Percentiles rank a stretch among this genome's conserved stretches.
phyloP scores from a whole-genome alignment of 2,113 vertebrate species.

The Catharus bicknelli region DNA sequence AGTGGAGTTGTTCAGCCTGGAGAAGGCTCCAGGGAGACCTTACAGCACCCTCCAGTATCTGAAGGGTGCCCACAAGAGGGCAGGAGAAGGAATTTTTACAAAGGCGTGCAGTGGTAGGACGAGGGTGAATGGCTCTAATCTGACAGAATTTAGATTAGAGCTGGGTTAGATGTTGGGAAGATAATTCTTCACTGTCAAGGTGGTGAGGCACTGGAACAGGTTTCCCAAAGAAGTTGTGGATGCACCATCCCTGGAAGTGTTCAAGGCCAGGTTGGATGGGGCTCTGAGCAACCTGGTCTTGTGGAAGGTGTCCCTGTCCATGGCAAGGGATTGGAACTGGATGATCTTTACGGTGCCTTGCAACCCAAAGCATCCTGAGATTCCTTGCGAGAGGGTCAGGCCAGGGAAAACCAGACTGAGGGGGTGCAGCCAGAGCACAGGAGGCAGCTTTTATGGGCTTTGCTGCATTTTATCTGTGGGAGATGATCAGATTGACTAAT shows the following conservation, averaged over 20 bases:
- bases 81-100: not conserved
- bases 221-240: not conserved
- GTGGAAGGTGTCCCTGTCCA: not conserved
- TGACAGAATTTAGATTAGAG: not conserved
- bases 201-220: not conserved
- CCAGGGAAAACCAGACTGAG: not conserved
- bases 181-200: not conserved
- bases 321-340: not conserved
- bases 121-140: not conserved
- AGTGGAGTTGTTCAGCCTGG: not conserved
- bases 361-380: not conserved
- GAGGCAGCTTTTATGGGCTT: not conserved
- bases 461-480: not conserved
- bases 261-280: not conserved
- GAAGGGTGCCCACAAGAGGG: not conserved
- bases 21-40: not conserved
- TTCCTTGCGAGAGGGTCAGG: not conserved
- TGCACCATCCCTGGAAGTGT: not conserved
- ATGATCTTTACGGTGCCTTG: not conserved
- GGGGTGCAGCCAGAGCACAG: not conserved
- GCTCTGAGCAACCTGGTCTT: not conserved
- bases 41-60: not conserved
- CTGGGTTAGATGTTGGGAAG: not conserved
- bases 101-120: not conserved
- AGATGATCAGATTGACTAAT: not conserved